These are phyloP conservation scores for Nephrotoma appendiculata DNA, from an alignment of 2,888 invertebrate species.

Conservation along the genomic window DNA sequence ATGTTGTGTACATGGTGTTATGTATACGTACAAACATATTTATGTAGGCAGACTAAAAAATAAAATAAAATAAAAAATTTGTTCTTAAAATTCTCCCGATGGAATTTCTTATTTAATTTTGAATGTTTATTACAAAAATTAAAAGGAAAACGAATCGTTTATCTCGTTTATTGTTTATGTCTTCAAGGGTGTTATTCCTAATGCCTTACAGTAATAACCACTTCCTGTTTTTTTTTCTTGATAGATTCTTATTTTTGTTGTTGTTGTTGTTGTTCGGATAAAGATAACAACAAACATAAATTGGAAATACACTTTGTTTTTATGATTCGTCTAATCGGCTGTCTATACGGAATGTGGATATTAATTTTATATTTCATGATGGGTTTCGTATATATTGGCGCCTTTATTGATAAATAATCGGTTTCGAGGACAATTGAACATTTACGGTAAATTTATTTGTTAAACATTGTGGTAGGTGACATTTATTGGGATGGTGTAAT, in stretches of 20 bases:
- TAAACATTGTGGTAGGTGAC: background rate
- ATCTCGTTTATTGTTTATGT: background rate
- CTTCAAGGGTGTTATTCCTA: background rate
- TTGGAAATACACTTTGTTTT: background rate
- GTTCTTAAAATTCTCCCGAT: background rate
- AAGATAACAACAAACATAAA: background rate
- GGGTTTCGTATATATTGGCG: background rate
- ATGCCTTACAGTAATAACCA: background rate
- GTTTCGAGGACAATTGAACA: background rate
- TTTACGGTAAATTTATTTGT: background rate
- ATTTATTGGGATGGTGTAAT: background rate
- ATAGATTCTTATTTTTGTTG: background rate
- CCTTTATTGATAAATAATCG: background rate
- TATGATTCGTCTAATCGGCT: background rate
- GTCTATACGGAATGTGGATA: background rate
- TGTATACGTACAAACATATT: background rate
- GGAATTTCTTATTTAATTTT: background rate
- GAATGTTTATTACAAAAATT: background rate
- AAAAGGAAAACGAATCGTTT: background rate
- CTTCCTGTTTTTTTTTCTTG: background rate
- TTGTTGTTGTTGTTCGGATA: background rate
- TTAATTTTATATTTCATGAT: background rate
- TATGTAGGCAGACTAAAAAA: background rate
- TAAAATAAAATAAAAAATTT: background rate
- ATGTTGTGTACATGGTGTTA: background rate